Evolutionary conservation across 2,888 invertebrate genomes (phyloP), one percentile per base, ranked within the genome.

Genomic region (Antheraea assamensis): DNA sequence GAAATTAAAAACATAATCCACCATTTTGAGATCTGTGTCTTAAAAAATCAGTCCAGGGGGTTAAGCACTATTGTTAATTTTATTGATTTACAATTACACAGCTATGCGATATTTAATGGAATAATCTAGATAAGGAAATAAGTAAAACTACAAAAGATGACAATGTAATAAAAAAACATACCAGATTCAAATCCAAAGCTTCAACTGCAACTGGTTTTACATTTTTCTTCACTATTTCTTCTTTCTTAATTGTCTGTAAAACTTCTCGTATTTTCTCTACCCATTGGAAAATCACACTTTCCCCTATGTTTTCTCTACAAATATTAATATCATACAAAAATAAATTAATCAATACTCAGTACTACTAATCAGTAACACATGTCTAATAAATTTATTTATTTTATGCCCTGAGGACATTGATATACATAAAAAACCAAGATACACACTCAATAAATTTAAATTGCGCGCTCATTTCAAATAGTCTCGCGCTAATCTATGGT

Each of bases 201-300:
- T 87, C 84, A 66, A 87, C 87, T 64, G 83, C 82, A 2, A 79
- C 64, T 31, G 82, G 80, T 68, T 81, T 84, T 0, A 75, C 75
- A 74, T 84, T 77, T 42, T 77, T 78, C 72, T 85, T 87, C 64
- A 87, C 86, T n/a, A 81, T 73, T 21, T 78, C 72, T 70, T 87
- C 84, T 2, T 86, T 79, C 77, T 90, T 90, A 27, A 90, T 86
- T n/a, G 82, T 81, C 73, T 89, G 90, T 66, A 92, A 85, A 76
- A 95, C 92, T 87, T 97, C 97, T 83, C 97, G 92, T 74, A 97
- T 95, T 85, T 95, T 96, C 85, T 97, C 97, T 19, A 97, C 96
- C 97, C 97, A 97, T 81, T 97, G 95, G 86, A 95, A 97, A 49
- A 97, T 90, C 4, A 97, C 95, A 78, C 95, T 95, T 87, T 96